phyloP scores from a whole-genome alignment of 2,888 invertebrate species.

The Eupithecia tripunctaria region DNA sequence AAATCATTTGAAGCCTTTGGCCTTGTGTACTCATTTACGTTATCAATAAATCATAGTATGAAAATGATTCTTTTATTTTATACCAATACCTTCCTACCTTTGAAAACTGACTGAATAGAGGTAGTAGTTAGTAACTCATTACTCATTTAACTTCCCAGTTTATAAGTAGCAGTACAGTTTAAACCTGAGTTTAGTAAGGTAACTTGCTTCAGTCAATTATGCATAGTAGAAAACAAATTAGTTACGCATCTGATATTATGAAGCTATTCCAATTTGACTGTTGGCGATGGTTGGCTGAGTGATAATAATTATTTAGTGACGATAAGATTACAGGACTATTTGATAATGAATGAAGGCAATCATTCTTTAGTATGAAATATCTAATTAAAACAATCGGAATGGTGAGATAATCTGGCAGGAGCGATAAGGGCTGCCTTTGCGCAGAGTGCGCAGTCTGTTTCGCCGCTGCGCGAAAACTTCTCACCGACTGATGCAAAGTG shows the following conservation, averaged over 20 bases:
- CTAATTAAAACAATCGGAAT: slow-evolving; percentile 81
- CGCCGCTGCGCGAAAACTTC: slow-evolving; percentile 75
- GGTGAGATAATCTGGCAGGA: slow-evolving; percentile 73
- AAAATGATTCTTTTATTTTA: slow-evolving; percentile 62
- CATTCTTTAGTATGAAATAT: slow-evolving; percentile 72
- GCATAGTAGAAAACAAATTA: slow-evolving; percentile 32
- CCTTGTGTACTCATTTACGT: slow-evolving; percentile 86
- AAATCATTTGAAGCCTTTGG: slow-evolving; percentile 83
- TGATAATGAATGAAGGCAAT: slow-evolving; percentile 76
- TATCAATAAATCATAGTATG: slow-evolving; percentile 85
- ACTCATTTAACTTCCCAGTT: neutral
- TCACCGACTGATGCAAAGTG: slow-evolving; percentile 44
- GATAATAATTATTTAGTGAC: slow-evolving; percentile 67
- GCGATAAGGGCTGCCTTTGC: slow-evolving; percentile 73
- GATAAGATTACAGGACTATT: slow-evolving; percentile 79
- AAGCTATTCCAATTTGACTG: slow-evolving; percentile 16
- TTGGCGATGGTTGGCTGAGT: slow-evolving; percentile 64
- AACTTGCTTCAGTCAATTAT: slow-evolving; percentile 18
- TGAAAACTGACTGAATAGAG: neutral
- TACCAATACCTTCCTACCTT: slow-evolving; percentile 4
- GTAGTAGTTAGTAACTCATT: neutral
- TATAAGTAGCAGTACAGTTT: neutral
- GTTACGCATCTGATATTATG: slow-evolving; percentile 29
- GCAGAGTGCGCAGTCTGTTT: slow-evolving; percentile 64
- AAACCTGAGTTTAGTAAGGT: neutral